Conservation (phyloP, 2,888 invertebrate species). For the Tetranychus piercei region DNA sequence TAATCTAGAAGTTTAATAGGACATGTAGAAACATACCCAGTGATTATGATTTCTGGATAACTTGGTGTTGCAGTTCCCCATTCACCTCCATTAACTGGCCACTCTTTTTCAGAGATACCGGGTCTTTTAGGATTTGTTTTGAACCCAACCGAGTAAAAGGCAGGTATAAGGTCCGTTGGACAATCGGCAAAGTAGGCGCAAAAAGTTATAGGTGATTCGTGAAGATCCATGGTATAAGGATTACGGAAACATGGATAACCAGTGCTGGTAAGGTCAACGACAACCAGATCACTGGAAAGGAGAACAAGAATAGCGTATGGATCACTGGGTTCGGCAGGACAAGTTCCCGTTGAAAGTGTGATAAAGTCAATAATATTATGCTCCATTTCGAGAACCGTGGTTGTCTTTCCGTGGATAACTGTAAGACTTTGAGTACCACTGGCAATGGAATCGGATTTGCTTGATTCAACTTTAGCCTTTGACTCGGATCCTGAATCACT, state of each 20-base stretch:
- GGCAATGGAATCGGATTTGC: not conserved
- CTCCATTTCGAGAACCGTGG: constrained; percentile 97
- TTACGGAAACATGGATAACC: constrained; percentile 98
- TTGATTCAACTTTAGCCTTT: not conserved
- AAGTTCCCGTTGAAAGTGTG: constrained; percentile 83
- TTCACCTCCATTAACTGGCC: constrained; percentile 91
- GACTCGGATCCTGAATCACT: not conserved
- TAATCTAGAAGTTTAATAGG: not conserved
- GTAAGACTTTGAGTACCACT: constrained; percentile 46
- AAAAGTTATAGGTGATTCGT: constrained; percentile 94
- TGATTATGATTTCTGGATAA: constrained; percentile 92
- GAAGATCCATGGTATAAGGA: constrained; percentile 98
- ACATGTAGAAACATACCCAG: constrained; percentile 42
- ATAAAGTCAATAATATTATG: constrained; percentile 93
- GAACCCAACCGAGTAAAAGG: constrained; percentile 82
- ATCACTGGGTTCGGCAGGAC: constrained; percentile 59
- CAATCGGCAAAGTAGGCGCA: constrained; percentile 94
- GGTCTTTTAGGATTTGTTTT: constrained; percentile 32
- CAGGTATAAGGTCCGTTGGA: constrained; percentile 90
- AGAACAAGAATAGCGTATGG: constrained; percentile 94
- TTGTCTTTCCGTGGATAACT: constrained; percentile 84
- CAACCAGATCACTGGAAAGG: constrained; percentile 89
- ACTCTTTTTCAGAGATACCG: constrained; percentile 74
- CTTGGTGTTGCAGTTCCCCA: constrained; percentile 89
- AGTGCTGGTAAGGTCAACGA: constrained; percentile 80